Conservation (phyloP, 2,797 vertebrate genomes). For the Gobio occitaniae region DNA sequence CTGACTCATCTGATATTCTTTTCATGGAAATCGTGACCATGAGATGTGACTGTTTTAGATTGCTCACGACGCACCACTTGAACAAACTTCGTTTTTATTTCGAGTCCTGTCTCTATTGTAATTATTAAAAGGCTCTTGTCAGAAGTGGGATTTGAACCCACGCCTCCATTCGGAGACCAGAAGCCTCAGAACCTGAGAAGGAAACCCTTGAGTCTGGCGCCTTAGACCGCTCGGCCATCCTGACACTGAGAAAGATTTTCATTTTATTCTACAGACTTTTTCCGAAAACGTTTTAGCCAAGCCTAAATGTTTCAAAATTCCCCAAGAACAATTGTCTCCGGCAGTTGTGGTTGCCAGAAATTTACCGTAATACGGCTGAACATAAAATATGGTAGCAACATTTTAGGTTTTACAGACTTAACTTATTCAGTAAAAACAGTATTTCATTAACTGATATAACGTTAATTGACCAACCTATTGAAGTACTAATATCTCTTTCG, state of each 20-base stretch:
- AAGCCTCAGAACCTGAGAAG: not conserved
- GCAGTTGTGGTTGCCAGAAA: too few species aligned
- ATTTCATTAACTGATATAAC: too few species aligned
- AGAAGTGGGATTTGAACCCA: slow-evolving; percentile 30
- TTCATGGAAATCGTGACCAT: not conserved
- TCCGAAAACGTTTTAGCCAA: not conserved
- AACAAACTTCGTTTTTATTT: not conserved
- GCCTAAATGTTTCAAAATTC: not conserved
- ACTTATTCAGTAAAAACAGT: too few species aligned
- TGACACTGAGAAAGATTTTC: not conserved
- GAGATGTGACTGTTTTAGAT: not conserved
- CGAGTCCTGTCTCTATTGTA: too few species aligned
- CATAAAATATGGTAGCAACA: too few species aligned
- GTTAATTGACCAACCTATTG: too few species aligned
- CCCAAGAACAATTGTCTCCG: not conserved
- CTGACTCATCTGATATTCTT: not conserved
- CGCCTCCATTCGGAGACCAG: slow-evolving; percentile 22
- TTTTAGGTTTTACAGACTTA: too few species aligned
- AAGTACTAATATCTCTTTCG: too few species aligned
- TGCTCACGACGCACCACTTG: not conserved
- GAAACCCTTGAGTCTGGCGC: slow-evolving; percentile 12
- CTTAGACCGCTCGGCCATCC: not conserved
- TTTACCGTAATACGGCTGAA: too few species aligned
- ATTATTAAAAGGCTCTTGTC: not conserved
- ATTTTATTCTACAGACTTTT: not conserved